These are phyloP conservation scores for Dendrolimus punctatus DNA, from an alignment of 1,140 invertebrate species.

Conservation along the genomic window DNA sequence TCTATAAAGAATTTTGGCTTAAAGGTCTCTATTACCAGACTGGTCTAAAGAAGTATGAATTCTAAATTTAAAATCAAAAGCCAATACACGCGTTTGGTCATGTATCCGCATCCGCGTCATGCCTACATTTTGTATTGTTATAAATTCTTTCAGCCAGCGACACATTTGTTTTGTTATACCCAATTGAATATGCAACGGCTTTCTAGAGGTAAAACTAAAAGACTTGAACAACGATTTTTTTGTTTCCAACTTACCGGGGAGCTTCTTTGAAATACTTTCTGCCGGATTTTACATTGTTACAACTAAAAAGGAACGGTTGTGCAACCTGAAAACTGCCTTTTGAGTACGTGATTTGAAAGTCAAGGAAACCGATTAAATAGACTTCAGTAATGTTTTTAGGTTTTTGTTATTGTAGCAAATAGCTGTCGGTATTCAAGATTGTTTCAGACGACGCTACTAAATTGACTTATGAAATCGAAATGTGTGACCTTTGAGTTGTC, in stretches of 20 bases:
- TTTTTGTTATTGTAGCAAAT: not conserved
- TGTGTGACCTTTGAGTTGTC: too few relatives aligned
- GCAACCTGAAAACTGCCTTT: slow-evolving; percentile 10
- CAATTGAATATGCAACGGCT: slow-evolving; percentile 46
- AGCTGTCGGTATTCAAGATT: not conserved
- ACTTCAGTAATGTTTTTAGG: not conserved
- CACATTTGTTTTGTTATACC: slow-evolving; percentile 22
- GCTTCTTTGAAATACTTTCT: slow-evolving; percentile 16
- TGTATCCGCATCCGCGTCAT: slow-evolving; percentile 6
- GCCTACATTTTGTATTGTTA: slow-evolving; percentile 29
- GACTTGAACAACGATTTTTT: slow-evolving; percentile 12
- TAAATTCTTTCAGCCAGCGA: slow-evolving; percentile 38
- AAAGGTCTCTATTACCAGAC: too few relatives aligned
- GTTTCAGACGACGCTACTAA: too few relatives aligned
- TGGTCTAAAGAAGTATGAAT: too few relatives aligned
- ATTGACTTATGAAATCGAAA: too few relatives aligned
- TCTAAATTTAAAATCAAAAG: slow-evolving; percentile 9
- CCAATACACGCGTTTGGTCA: not conserved
- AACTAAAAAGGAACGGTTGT: slow-evolving; percentile 10
- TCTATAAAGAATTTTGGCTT: too few relatives aligned
- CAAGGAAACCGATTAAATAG: slow-evolving; percentile 3
- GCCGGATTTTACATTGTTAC: slow-evolving; percentile 16
- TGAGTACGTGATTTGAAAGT: slow-evolving; percentile 11
- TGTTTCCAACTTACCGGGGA: slow-evolving; percentile 20
- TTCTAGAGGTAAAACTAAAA: slow-evolving; percentile 35